Conservation (phyloP, 2,888 invertebrate genomes). For the Stenodema calcarata region DNA sequence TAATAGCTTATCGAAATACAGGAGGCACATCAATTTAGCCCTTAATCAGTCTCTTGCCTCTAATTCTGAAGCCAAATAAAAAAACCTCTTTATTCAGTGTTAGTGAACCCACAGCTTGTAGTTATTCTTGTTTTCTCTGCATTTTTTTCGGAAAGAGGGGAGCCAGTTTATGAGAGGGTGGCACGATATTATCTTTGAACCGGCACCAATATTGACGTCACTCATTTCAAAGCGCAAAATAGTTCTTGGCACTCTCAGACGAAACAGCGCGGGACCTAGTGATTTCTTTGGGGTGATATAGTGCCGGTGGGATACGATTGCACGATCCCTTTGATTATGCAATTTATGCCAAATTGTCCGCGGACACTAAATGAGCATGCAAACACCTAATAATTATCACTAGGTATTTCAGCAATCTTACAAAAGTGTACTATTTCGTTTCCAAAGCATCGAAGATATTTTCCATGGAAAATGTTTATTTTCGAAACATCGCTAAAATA, state of each 20-base stretch:
- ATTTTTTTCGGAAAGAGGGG: no score
- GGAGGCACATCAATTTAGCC: neutral
- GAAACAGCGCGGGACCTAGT: neutral
- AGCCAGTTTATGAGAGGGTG: neutral
- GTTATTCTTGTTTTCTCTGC: neutral
- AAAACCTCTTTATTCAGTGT: neutral
- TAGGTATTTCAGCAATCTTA: no score
- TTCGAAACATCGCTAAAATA: no score
- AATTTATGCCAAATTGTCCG: neutral
- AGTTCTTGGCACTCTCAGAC: neutral
- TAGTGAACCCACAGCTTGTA: neutral
- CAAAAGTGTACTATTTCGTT: no score
- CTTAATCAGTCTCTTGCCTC: neutral
- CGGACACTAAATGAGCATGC: no score
- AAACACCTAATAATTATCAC: no score
- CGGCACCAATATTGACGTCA: slow-evolving; percentile 1
- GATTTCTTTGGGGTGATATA: neutral
- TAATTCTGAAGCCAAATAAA: neutral
- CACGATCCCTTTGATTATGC: neutral
- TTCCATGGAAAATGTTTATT: no score
- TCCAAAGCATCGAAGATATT: no score
- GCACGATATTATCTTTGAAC: neutral
- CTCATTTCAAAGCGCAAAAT: neutral
- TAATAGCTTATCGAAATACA: no score
- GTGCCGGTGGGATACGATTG: neutral